These are phyloP conservation scores for Himalopsyche japonica DNA, from an alignment of 2,888 invertebrate species.

Conservation along the genomic window DNA sequence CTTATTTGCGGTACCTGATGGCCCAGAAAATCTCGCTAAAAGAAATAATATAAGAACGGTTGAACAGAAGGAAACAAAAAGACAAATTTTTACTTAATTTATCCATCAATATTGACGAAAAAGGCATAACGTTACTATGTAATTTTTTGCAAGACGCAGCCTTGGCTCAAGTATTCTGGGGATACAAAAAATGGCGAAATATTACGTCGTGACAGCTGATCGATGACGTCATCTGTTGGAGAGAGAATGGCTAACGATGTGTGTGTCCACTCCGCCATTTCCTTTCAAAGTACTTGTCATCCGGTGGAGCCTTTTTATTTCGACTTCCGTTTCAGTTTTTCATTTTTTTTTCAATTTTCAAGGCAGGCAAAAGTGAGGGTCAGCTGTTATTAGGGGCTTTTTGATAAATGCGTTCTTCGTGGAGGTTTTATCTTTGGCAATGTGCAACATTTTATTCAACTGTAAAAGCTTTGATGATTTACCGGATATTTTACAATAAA, in stretches of 20 bases:
- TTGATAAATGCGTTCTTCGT: neutral
- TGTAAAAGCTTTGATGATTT: no score
- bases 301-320: neutral
- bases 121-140: neutral
- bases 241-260: conserved; percentile 23
- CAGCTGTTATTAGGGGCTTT: neutral
- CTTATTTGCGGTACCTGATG: neutral
- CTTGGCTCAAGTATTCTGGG: neutral
- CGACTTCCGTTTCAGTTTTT: neutral
- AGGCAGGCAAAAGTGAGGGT: neutral
- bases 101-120: neutral
- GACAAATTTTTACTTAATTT: neutral
- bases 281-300: neutral
- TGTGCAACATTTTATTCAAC: no score
- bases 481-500: no score
- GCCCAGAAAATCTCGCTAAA: neutral
- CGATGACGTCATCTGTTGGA: conserved; percentile 27
- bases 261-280: conserved; percentile 6
- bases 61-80: neutral
- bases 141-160: neutral
- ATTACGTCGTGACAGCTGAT: conserved; percentile 13
- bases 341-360: neutral
- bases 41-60: neutral
- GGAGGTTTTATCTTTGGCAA: neutral
- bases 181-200: conserved; percentile 8